phyloP scores from a whole-genome alignment of 2,888 invertebrate species.

The Neoaliturus tenellus region DNA sequence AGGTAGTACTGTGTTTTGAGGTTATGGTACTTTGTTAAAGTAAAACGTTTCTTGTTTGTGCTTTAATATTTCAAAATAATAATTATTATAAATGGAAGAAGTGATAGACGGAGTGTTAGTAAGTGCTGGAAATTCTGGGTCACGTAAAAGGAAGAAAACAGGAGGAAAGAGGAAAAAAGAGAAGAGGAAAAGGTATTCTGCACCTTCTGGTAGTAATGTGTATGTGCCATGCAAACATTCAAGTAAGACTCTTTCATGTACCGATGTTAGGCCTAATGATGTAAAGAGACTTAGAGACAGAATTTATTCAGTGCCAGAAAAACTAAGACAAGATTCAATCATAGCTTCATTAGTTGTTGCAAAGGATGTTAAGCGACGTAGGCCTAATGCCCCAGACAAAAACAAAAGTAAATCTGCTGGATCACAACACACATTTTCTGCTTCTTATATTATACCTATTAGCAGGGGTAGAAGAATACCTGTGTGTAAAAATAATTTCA shows the following conservation, averaged over 20 bases:
- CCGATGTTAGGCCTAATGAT: constrained; percentile 53
- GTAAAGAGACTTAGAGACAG: constrained; percentile 46
- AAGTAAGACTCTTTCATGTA: constrained; percentile 38
- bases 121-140: constrained; percentile 44
- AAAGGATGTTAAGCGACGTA: constrained; percentile 36
- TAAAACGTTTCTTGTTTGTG: constrained; percentile 6
- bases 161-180: constrained; percentile 56
- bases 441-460: constrained; percentile 32
- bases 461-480: constrained; percentile 40
- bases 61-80: neutral
- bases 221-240: constrained; percentile 50
- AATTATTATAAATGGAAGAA: constrained; percentile 36
- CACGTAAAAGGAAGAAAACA: constrained; percentile 50
- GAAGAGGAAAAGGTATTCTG: constrained; percentile 41
- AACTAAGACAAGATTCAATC: constrained; percentile 45
- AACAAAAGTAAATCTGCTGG: constrained; percentile 35
- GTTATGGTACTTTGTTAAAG: neutral
- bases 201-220: constrained; percentile 49
- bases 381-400: constrained; percentile 49
- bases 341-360: constrained; percentile 37
- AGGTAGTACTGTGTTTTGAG: constrained; percentile 2
- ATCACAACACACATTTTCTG: constrained; percentile 21
- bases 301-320: constrained; percentile 46
- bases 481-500: constrained; percentile 52
- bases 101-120: constrained; percentile 51